Evolutionary conservation across 1,140 invertebrate genomes (phyloP), one percentile per base, ranked within the genome.

Genomic region (Pachypsylla venusta): DNA sequence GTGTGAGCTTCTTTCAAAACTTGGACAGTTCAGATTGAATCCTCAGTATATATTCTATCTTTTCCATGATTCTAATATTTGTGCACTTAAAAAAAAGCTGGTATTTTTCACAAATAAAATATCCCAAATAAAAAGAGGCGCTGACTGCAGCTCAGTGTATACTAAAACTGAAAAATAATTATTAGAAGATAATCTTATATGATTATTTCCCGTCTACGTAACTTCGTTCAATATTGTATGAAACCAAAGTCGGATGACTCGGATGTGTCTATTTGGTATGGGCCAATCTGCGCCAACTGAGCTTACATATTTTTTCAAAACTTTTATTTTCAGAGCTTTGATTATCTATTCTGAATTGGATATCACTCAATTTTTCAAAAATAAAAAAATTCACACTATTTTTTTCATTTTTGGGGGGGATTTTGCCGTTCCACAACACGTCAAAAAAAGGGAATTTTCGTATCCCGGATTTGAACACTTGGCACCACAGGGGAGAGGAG

Each of bases 31-130:
- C 61, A 57, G 67, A 54, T 58, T 63, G 48, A 66, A 68, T 64
- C 59, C 65, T 27, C 66, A 68, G 61, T 68, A 67, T 59, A 20
- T 67, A 16, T 68, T 69, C 48, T 67, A 60, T 63, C 60, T 68
- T n/a, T 58, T 67, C 16, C 61, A 67, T 62, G 62, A 69, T 58
- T 25, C 54, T 40, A 67, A 65, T 42, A 64, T 65, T 22, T 61
- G 67, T 22, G 63, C 67, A 62, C 56, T 69, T 5, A 66, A 60
- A 48, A 56, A 55, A 42, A 65, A 67, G 25, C 68, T 69, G 57
- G 69, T 56, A 62, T 65, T 68, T 56, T 66, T 64, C 63, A 53
- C 68, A 54, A 69, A 67, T 61, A 53, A 67, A 16, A 67, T 68
- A 35, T 35, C n/a, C n/a, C n/a, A n/a, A n/a, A n/a, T n/a, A n/a